Conservation (phyloP, 2,888 invertebrate species). For the Strigamia transsilvanica region DNA sequence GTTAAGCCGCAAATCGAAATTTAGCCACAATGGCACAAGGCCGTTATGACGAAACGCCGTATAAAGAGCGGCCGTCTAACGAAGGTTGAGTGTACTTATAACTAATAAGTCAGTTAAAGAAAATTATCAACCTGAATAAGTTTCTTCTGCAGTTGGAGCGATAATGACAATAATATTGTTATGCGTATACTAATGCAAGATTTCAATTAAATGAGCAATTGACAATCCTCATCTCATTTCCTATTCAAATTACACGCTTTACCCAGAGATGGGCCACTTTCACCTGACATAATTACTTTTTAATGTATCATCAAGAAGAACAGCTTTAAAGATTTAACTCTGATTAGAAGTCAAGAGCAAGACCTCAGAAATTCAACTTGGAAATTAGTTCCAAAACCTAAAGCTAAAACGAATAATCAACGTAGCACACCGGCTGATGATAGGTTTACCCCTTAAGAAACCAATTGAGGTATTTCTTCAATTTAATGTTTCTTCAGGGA, state of each 20-base stretch:
- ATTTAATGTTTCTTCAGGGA: neutral
- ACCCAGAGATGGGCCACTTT: neutral
- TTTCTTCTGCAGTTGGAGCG: no score
- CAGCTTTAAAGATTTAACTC: neutral
- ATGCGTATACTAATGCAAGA: no score
- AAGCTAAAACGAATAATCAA: neutral
- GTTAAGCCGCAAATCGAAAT: no score
- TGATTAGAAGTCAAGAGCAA: constrained; percentile 8
- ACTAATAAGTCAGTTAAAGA: no score
- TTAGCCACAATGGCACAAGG: no score
- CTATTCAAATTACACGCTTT: neutral
- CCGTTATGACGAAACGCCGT: no score
- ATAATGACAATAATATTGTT: no score
- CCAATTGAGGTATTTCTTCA: neutral
- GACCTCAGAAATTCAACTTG: neutral
- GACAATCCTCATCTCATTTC: neutral
- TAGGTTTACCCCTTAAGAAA: no score
- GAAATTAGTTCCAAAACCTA: neutral
- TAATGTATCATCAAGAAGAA: neutral
- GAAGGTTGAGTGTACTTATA: no score
- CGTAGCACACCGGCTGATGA: neutral
- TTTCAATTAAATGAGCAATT: neutral
- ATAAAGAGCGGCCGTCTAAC: no score
- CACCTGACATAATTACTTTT: neutral
- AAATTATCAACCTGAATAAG: no score